A percentile compares a stretch with the other conserved stretches of the same genome.
phyloP scores from a whole-genome alignment of 2,113 vertebrate species.

The Myotis brandtii region DNA sequence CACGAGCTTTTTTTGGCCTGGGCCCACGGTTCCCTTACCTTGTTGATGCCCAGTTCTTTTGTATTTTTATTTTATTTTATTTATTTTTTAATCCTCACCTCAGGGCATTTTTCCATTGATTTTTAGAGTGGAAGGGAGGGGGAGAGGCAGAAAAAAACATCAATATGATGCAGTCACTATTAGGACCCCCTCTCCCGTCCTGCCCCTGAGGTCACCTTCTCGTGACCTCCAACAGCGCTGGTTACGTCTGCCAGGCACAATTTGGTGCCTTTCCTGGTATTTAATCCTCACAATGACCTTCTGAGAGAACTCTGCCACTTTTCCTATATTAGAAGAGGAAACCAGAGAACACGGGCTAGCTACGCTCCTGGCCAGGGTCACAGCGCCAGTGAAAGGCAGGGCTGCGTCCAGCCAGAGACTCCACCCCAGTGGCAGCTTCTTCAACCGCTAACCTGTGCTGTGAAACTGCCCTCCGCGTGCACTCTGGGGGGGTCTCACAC shows the following conservation, averaged over 20 bases:
- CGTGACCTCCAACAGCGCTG: background rate
- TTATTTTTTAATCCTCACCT: too few species aligned
- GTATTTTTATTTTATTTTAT: too few species aligned
- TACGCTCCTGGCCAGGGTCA: background rate
- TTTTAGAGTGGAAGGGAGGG: too few species aligned
- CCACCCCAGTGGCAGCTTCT: background rate
- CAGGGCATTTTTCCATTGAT: too few species aligned
- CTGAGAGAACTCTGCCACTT: fast-evolving
- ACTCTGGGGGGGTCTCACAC: too few species aligned
- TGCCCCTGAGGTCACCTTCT: fast-evolving
- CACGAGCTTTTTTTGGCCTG: background rate
- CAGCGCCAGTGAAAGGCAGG: background rate
- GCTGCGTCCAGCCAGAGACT: background rate
- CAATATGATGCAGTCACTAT: too few species aligned
- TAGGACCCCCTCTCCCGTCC: background rate
- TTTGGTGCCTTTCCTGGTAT: background rate
- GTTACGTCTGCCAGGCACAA: too few species aligned
- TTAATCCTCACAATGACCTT: too few species aligned
- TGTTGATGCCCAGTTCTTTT: background rate
- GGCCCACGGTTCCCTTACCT: background rate
- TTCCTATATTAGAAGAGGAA: background rate
- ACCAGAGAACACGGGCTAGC: too few species aligned
- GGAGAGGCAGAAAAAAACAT: too few species aligned
- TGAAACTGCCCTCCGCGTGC: background rate
- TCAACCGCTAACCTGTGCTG: background rate